Base-by-base conservation (phyloP, 2,888 invertebrate species). In the Microctonus brassicae region DNA sequence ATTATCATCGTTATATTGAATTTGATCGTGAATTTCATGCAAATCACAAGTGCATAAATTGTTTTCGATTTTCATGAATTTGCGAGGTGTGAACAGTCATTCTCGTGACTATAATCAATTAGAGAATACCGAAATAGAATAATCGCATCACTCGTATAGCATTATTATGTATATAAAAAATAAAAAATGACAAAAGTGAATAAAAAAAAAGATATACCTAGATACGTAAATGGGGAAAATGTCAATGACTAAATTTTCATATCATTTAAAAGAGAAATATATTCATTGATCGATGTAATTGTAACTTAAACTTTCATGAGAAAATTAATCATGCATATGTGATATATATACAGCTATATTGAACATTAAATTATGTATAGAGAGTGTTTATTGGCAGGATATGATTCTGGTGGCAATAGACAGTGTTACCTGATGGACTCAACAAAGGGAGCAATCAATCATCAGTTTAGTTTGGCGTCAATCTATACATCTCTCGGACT, bases 401-500 rank as follows among this genome's bases (percentile, higher is more conserved):
- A 67, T 66, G 33, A 24, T 68, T 58, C 64, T 65, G 26, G 67
- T 61, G 52, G 69, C 67, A 69, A 58, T 57, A 69, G 53, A 53
- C 33, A 24, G 24, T 22, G 20, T 26, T 73, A 61, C 63, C 47
- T 66, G 72, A 71, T 64, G 67, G 58, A 67, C 69, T 47, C 47
- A 52, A 24, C 47, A 24, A 47, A 55, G 66, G 68, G 75, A 67
- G 78, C 78, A 81, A 81, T 82, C 80, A 82, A 79, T 77, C 69
- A 75, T 67, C 79, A 80, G 82, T 83, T 82, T 39, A 39, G 82
- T 82, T 82, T 80, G 80, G 77, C 79, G 77, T 70, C 73, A 58
- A 58, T 29, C 34, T 33, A 78, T 77, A 81, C n/a, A n/a, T 78
- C 78, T 76, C 77, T 72, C 73, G 76, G 70, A 57, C 73, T 73